These are phyloP conservation scores for Channa argus DNA, from an alignment of 2,113 vertebrate species.

Conservation along the genomic window DNA sequence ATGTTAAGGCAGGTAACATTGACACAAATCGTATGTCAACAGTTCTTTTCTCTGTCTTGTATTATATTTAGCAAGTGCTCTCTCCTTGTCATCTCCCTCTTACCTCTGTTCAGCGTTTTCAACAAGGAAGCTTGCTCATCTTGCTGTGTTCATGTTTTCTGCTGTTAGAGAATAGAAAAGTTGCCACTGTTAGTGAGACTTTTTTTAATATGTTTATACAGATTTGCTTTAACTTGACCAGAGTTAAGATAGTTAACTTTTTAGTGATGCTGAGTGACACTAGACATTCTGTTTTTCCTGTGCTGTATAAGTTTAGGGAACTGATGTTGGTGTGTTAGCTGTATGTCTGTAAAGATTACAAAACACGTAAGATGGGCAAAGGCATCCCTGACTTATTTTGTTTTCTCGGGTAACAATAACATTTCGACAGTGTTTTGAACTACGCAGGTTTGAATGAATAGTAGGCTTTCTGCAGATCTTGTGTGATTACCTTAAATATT, in stretches of 20 bases:
- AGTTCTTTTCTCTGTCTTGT: neutral
- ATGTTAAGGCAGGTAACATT: constrained; percentile 63
- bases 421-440: neutral
- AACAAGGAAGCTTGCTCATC: constrained; percentile 46
- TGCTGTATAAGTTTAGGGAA: neutral
- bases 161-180: neutral
- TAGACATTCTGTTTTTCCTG: neutral
- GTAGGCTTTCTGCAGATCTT: too few relatives aligned
- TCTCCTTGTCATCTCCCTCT: neutral
- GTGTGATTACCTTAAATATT: too few relatives aligned
- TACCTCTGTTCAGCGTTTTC: neutral
- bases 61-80: constrained; percentile 8
- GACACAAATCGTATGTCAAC: neutral
- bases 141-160: constrained; percentile 10
- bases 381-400: neutral
- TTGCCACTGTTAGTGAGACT: neutral
- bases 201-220: neutral
- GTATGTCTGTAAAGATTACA: neutral
- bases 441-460: too few relatives aligned
- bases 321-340: neutral
- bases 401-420: neutral
- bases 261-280: neutral
- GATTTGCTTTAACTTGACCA: neutral
- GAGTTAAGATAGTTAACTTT: neutral
- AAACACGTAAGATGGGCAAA: neutral